phyloP scores from a whole-genome alignment of 2,888 invertebrate species.

The Eulithis testata region DNA sequence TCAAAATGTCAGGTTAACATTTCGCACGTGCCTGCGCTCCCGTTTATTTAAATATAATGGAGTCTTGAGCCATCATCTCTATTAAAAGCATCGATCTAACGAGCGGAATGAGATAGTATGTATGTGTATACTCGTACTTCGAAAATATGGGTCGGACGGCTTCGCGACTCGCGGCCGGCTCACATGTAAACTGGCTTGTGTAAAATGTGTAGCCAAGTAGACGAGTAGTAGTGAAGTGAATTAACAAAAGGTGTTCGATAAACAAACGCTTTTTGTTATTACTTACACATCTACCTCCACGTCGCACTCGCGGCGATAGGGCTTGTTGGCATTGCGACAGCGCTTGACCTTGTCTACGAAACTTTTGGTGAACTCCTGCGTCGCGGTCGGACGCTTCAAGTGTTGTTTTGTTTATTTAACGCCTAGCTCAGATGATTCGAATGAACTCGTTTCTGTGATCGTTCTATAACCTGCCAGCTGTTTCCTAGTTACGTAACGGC shows the following conservation, averaged over 20 bases:
- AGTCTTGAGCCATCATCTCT: conserved; percentile 73
- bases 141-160: conserved; percentile 68
- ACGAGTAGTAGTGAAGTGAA: conserved; percentile 50
- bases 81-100: conserved; percentile 79
- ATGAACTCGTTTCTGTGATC: conserved; percentile 44
- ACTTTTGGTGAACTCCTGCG: conserved; percentile 40
- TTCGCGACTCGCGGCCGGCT: conserved; percentile 51
- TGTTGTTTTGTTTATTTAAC: conserved; percentile 31
- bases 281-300: conserved; percentile 22
- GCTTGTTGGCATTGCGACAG: conserved; percentile 33
- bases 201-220: conserved; percentile 24
- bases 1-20: conserved; percentile 64
- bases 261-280: conserved; percentile 49
- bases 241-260: conserved; percentile 58
- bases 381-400: conserved; percentile 17
- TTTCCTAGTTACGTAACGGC: conserved; percentile 57
- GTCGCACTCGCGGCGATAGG: conserved; percentile 21
- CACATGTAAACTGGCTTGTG: conserved; percentile 53
- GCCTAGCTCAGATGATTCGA: conserved; percentile 33
- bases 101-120: conserved; percentile 69
- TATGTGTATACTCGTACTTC: conserved; percentile 36
- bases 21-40: conserved; percentile 60
- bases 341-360: conserved; percentile 43
- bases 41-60: conserved; percentile 68
- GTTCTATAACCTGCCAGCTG: conserved; percentile 48